Conservation (phyloP, 2,113 vertebrate genomes). For the Dendropsophus ebraccatus region DNA sequence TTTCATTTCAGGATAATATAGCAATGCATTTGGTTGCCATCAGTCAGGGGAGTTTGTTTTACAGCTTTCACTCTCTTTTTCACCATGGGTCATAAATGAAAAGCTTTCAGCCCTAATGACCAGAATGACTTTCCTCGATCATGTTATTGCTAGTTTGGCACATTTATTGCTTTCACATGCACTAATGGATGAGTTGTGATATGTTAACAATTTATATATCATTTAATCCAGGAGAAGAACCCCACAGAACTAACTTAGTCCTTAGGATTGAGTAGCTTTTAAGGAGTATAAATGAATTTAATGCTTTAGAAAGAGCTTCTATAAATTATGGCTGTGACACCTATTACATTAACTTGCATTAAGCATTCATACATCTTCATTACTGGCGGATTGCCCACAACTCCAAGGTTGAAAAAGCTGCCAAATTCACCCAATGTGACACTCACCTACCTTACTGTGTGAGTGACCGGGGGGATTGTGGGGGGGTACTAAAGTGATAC, state of each 20-base stretch:
- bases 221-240: slow-evolving; percentile 90
- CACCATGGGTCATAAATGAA: slow-evolving; percentile 75
- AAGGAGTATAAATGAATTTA: slow-evolving; percentile 99
- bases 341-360: slow-evolving; percentile 99
- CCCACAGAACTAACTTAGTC: slow-evolving; percentile 87
- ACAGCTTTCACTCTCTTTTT: slow-evolving; percentile 73
- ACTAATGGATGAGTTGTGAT: slow-evolving; percentile 99
- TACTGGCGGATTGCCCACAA: slow-evolving; percentile 95
- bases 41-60: slow-evolving; percentile 66
- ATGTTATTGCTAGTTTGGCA: slow-evolving; percentile 83
- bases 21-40: slow-evolving; percentile 4
- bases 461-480: slow-evolving; percentile 61
- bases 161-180: slow-evolving; percentile 91
- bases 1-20: slow-evolving; percentile 58
- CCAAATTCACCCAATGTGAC: slow-evolving; percentile 71
- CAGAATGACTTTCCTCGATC: slow-evolving; percentile 80
- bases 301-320: slow-evolving; percentile 99
- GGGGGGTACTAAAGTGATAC: slow-evolving; percentile 43
- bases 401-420: slow-evolving; percentile 98
- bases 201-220: slow-evolving; percentile 99
- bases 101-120: slow-evolving; percentile 83
- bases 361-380: slow-evolving; percentile 99
- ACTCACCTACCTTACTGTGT: slow-evolving; percentile 73
- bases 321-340: slow-evolving; percentile 99
- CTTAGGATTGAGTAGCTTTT: slow-evolving; percentile 98